Base-by-base conservation (phyloP, 2,113 vertebrate genomes). In the Nothocercus julius region DNA sequence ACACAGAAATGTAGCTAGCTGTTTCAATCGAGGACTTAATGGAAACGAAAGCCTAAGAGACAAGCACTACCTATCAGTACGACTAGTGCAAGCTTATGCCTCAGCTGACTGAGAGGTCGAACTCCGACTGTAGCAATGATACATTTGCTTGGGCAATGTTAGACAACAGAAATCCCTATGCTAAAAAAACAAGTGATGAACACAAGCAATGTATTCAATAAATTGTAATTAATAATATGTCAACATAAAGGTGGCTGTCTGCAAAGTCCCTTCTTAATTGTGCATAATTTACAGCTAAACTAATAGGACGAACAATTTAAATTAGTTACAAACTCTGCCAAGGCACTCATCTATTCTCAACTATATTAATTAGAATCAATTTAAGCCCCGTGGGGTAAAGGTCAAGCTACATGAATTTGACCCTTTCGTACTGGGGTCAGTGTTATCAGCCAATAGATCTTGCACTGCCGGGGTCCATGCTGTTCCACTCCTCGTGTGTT, bases 301-400 rank as follows among this genome's bases (percentile, higher is more conserved):
- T 96, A 95, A 88, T 59, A 95, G 92, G 94, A 94, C 32, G 68
- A 95, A 82, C 92, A 90, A 93, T 93, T 97, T 95, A 63, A 94
- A 94, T 97, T 64, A 89, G 91, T 93, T 88, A 92, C 90, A 91
- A 94, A 67, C 83, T 63, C 87, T 94, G 94, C 85, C 87, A 94
- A 88, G 75, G 96, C 86, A 82, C 80, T 85, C 85, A 56, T 92
- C 90, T 87, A 92, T 87, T 93, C 95, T 84, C 86, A 80, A 69
- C 78, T 87, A 95, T 94, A 92, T 94, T 95, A 94, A 96, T 97
- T 97, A 94, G 97, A 97, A 95, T 96, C 87, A 69, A 91, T 97
- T 96, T 95, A 93, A 92, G 96, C 91, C 95, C 91, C 67, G 78
- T 79, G 92, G 97, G 94, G 96, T 77, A 91, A 93, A 97, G 97